Evolutionary conservation across 1,140 invertebrate genomes (phyloP).

Genomic region (Geopemphigus sp.): DNA sequence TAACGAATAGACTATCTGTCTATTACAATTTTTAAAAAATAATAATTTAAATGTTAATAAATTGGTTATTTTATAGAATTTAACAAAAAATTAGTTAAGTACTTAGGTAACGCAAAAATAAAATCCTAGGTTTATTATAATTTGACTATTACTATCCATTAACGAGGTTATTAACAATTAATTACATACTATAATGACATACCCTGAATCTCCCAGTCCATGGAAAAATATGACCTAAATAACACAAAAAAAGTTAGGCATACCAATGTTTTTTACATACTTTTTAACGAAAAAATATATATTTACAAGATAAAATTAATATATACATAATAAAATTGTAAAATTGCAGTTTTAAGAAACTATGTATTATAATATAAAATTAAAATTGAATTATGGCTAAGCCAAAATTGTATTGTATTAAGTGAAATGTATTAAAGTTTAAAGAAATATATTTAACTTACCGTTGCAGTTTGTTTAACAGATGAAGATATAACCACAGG

Average conservation of each 20-base stretch:
- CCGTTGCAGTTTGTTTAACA: conserved; percentile 75
- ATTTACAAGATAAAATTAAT: neutral
- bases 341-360: too few species aligned
- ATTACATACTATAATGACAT: conserved; percentile 51
- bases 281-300: neutral
- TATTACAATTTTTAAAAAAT: too few species aligned
- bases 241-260: conserved; percentile 48
- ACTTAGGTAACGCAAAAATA: too few species aligned
- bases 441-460: conserved; percentile 57
- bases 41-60: too few species aligned
- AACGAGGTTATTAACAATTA: neutral
- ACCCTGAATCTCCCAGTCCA: conserved; percentile 62
- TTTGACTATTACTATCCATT: neutral
- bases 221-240: conserved; percentile 62
- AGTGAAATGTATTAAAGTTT: too few species aligned
- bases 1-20: too few species aligned
- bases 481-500: conserved; percentile 74
- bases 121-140: neutral
- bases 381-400: too few species aligned
- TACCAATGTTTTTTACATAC: neutral
- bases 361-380: too few species aligned
- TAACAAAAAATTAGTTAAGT: too few species aligned
- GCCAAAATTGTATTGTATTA: too few species aligned
- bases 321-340: too few species aligned
- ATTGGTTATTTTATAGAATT: too few species aligned